These are phyloP conservation scores for Cassiopea xamachana DNA, from an alignment of 30 jellyfish, hydroid and myxozoan species.

Conservation along the genomic window DNA sequence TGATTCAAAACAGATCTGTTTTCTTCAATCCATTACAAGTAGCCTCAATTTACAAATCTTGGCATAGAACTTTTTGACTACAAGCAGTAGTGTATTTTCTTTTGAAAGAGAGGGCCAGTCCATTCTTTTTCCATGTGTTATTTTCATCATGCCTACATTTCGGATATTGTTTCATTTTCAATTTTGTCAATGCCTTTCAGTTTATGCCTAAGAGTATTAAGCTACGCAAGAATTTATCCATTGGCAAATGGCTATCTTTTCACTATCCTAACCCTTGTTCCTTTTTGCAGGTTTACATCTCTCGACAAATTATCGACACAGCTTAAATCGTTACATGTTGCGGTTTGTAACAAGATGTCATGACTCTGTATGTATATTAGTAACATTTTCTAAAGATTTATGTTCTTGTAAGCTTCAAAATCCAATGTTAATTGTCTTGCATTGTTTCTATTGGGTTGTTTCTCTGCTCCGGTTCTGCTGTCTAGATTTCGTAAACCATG, in stretches of 20 bases:
- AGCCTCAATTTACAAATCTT: too few relatives aligned
- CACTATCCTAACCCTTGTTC: not conserved
- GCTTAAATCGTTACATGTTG: constrained; percentile 82
- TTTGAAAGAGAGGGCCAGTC: too few relatives aligned
- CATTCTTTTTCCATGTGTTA: too few relatives aligned
- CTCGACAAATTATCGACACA: constrained; percentile 93
- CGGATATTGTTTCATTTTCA: too few relatives aligned
- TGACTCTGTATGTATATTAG: constrained; percentile 29
- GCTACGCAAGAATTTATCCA: too few relatives aligned
- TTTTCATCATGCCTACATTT: too few relatives aligned
- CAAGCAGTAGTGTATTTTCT: too few relatives aligned
- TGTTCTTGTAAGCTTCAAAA: constrained; percentile 1
- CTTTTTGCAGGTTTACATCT: constrained; percentile 81
- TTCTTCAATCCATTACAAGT: too few relatives aligned
- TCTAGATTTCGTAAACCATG: not conserved
- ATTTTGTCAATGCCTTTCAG: too few relatives aligned
- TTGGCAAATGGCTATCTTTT: not conserved
- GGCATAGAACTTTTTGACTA: too few relatives aligned
- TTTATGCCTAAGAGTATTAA: too few relatives aligned
- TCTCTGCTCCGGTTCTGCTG: not conserved
- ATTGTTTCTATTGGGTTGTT: not conserved
- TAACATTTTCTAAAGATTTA: not conserved
- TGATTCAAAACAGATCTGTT: too few relatives aligned
- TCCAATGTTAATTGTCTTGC: not conserved
- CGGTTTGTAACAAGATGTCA: constrained; percentile 94